Evolutionary conservation across 1,140 invertebrate genomes (phyloP), one percentile per base, ranked within the genome.

Genomic region (Atta cephalotes): DNA sequence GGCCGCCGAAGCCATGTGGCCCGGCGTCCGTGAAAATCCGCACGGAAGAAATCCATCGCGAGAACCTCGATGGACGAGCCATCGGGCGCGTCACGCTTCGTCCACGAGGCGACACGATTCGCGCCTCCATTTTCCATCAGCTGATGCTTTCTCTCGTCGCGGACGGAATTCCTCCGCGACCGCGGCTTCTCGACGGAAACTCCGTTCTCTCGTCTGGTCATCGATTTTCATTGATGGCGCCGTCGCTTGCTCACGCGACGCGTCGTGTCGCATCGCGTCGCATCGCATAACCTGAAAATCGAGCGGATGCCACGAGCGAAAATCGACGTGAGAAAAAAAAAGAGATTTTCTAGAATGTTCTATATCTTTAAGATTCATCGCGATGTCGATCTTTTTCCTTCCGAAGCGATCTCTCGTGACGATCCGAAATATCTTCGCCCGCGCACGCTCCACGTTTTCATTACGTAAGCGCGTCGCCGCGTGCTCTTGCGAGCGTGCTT

Each of bases 401-500:
- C 5, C 28, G 12, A 10, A 62, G 35, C 6, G 31, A n/a, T 49
- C 39, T 70, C n/a, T n/a, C 35, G 18, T 51, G 21, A 28, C 35
- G 68, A 72, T 72, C 79, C 18, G 35, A 56, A 39, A 39, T 80
- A 25, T 39, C 28, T 10, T 60, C 58, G 25, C 18, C 12, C 21
- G 28, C 35, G 68, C 53, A 21, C 35, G 35, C 65, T 81, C 49
- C 63, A 51, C 51, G 51, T 39, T 85, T 31, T 71, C n/a, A 39
- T 89, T 89, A 88, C 56, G 80, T 88, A 89, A 89, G 82, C 51
- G 60, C 68, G 70, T 72, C 56, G 70, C 66, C 49, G 49, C 86
- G 66, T n/a, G 58, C 0, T 80, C 60, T 49, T 7, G 14, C n/a
- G 12, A 53, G 28, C 39, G 56, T 63, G 58, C 39, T 51, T 51